Conservation (phyloP, 2,113 vertebrate genomes). For the Xenopus borealis region DNA sequence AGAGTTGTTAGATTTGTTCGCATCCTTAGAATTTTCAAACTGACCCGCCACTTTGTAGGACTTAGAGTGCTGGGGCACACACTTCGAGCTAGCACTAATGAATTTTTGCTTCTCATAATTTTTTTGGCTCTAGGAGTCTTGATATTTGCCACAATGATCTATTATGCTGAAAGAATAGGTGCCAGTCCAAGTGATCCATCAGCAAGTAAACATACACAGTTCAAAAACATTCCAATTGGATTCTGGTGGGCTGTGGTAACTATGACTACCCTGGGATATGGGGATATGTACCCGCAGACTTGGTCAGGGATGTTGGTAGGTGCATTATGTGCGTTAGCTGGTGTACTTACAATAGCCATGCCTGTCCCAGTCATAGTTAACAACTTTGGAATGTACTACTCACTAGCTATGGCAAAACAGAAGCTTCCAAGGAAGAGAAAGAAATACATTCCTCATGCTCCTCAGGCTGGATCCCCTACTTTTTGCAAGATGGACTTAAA, state of each 20-base stretch:
- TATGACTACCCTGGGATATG: slow-evolving; percentile 96
- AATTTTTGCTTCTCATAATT: slow-evolving; percentile 96
- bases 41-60: slow-evolving; percentile 95
- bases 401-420: slow-evolving; percentile 97
- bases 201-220: slow-evolving; percentile 85
- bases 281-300: slow-evolving; percentile 95
- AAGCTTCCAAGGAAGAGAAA: slow-evolving; percentile 94
- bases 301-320: slow-evolving; percentile 98
- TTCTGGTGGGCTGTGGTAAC: slow-evolving; percentile 99
- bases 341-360: slow-evolving; percentile 97
- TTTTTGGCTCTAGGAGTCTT: slow-evolving; percentile 93
- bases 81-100: slow-evolving; percentile 90
- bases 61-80: slow-evolving; percentile 94
- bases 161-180: slow-evolving; percentile 93
- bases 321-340: slow-evolving; percentile 87
- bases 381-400: slow-evolving; percentile 99
- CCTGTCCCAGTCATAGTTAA: slow-evolving; percentile 98
- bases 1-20: slow-evolving; percentile 96
- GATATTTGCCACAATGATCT: slow-evolving; percentile 99
- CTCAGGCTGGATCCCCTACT: slow-evolving; percentile 82
- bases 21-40: slow-evolving; percentile 96
- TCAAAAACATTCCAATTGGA: slow-evolving; percentile 97
- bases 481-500: slow-evolving; percentile 91
- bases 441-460: slow-evolving; percentile 90
- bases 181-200: slow-evolving; percentile 89